A percentile compares a stretch with the other conserved stretches of the same genome.
Conservation (phyloP, 1,140 invertebrate species). For the Pygmarrhopalites habei region DNA sequence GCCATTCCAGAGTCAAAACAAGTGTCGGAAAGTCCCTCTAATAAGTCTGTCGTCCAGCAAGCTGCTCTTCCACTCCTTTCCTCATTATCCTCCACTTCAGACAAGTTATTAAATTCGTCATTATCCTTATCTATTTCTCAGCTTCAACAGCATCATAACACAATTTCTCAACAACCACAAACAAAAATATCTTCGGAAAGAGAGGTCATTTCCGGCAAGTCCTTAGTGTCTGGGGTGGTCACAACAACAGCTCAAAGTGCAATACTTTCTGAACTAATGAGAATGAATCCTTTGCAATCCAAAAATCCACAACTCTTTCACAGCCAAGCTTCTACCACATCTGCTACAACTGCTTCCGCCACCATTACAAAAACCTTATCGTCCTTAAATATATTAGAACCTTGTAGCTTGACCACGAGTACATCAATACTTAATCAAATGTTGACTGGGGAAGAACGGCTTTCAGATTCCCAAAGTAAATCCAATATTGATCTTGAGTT, state of each 20-base stretch:
- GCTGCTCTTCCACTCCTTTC: background rate
- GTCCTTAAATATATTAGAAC: no score
- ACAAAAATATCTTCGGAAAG: no score
- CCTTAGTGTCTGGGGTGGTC: background rate
- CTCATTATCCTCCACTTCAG: background rate
- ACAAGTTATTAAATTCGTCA: background rate
- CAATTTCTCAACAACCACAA: no score
- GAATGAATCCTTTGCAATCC: background rate
- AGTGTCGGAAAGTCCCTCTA: background rate
- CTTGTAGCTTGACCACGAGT: no score
- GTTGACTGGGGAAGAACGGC: background rate
- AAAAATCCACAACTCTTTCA: no score
- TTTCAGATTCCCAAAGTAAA: no score
- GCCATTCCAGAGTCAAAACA: background rate
- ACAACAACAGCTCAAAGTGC: background rate
- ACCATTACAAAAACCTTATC: no score
- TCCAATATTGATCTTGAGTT: no score
- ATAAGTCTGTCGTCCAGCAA: background rate
- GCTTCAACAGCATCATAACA: background rate
- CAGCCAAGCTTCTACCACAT: no score
- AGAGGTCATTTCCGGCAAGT: no score
- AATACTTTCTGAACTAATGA: background rate
- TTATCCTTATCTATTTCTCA: background rate
- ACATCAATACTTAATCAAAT: conserved; percentile 13
- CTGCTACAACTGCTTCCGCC: no score